phyloP scores from a whole-genome alignment of 1,140 invertebrate genomes.

The Coelopa frigida region DNA sequence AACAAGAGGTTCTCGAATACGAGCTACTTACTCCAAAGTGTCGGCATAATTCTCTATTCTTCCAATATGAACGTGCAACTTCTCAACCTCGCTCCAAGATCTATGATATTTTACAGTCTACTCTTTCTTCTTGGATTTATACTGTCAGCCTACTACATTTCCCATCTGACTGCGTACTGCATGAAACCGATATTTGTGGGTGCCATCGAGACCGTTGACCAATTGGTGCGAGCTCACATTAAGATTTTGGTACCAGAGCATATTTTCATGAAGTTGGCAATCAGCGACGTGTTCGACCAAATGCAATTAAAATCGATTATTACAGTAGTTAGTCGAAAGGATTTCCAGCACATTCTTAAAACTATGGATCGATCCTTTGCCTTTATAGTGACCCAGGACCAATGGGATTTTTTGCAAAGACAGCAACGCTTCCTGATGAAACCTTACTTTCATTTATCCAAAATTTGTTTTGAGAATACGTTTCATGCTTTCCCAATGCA shows the following conservation, averaged over 20 bases:
- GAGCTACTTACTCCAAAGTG: constrained; percentile 22
- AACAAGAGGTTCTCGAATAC: constrained; percentile 11
- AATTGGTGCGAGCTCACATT: constrained; percentile 24
- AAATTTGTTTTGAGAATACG: constrained; percentile 33
- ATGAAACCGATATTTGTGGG: constrained; percentile 36
- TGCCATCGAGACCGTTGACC: constrained; percentile 24
- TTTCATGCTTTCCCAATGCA: constrained; percentile 36
- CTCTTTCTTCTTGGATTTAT: constrained; percentile 30
- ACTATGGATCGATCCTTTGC: constrained; percentile 20
- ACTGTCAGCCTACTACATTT: constrained; percentile 27
- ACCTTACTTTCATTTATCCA: constrained; percentile 26
- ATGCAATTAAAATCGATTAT: constrained; percentile 21
- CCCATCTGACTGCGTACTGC: constrained; percentile 32
- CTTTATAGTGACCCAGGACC: constrained; percentile 33
- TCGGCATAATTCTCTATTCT: constrained; percentile 27
- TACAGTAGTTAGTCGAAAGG: constrained; percentile 18
- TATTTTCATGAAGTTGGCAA: constrained; percentile 24
- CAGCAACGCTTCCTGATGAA: constrained; percentile 11
- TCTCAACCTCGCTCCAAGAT: constrained; percentile 15
- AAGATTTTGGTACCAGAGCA: constrained; percentile 24
- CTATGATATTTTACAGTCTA: constrained; percentile 24
- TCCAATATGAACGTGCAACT: constrained; percentile 28
- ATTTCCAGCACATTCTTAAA: constrained; percentile 23
- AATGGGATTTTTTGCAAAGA: constrained; percentile 20
- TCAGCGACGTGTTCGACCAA: constrained; percentile 18